Evolutionary conservation across 2,888 invertebrate genomes (phyloP).

Genomic region (Yponomeuta plumbellus): DNA sequence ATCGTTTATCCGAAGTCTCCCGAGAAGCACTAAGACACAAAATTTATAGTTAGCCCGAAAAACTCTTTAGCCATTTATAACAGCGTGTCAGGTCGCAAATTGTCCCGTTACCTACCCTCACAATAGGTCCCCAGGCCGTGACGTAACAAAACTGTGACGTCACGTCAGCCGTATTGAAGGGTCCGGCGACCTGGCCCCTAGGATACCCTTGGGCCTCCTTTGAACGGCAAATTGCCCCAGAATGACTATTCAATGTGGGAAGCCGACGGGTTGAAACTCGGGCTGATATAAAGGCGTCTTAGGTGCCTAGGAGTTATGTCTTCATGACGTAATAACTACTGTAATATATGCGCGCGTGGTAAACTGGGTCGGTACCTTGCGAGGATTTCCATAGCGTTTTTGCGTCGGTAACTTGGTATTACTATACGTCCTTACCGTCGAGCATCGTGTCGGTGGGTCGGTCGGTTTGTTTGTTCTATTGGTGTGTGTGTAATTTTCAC

Average conservation of each 20-base stretch:
- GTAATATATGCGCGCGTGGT: background rate
- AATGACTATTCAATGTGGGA: constrained; percentile 50
- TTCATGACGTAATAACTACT: background rate
- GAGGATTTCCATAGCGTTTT: background rate
- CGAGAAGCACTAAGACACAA: background rate
- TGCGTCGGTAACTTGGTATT: background rate
- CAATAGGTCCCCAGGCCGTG: constrained; percentile 2
- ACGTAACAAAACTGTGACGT: constrained; percentile 6
- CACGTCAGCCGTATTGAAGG: constrained; percentile 20
- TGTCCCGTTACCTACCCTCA: background rate
- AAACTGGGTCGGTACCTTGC: background rate
- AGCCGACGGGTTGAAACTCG: constrained; percentile 30
- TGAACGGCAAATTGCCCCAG: constrained; percentile 46
- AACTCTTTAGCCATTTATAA: constrained; percentile 8
- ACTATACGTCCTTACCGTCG: background rate
- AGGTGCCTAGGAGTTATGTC: background rate
- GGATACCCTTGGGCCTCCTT: constrained; percentile 42
- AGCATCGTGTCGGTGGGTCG: too few relatives aligned
- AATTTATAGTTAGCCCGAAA: background rate
- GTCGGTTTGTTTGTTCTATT: too few relatives aligned
- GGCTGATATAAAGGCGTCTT: constrained; percentile 3
- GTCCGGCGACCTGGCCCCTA: constrained; percentile 29
- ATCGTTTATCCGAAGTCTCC: background rate
- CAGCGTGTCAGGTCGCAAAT: constrained; percentile 2
- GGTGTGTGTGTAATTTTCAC: too few relatives aligned